Conservation (phyloP, 2,113 vertebrate species). For the Mus pahari region DNA sequence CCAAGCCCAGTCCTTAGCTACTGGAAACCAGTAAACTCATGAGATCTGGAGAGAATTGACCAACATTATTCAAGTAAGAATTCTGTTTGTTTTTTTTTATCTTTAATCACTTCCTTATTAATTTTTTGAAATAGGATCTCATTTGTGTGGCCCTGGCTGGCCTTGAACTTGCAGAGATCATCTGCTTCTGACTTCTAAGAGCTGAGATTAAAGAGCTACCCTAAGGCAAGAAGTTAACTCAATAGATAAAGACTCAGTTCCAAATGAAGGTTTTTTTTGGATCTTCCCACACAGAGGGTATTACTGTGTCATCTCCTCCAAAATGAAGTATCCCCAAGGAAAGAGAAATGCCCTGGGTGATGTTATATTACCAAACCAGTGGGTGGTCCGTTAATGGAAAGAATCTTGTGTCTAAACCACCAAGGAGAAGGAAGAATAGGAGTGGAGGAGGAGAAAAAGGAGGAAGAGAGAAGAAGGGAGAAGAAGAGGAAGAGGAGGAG, state of each 20-base stretch:
- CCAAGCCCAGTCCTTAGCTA: background rate
- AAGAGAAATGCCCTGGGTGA: background rate
- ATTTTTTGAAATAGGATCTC: background rate
- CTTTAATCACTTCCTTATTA: background rate
- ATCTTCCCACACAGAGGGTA: fast-evolving
- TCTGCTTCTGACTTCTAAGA: background rate
- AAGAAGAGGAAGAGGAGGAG: too few relatives aligned
- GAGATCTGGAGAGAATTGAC: background rate
- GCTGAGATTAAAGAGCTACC: background rate
- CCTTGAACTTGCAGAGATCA: background rate
- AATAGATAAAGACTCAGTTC: background rate
- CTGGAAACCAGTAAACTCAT: background rate
- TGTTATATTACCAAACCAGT: background rate
- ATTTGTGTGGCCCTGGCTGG: background rate
- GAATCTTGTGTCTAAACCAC: slow-evolving; percentile 8
- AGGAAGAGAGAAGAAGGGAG: too few relatives aligned
- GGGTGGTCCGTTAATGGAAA: background rate
- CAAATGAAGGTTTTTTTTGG: background rate
- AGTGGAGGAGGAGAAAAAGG: background rate
- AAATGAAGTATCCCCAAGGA: background rate
- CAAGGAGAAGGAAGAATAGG: background rate
- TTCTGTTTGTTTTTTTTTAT: background rate
- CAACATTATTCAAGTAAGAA: background rate
- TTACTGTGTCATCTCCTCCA: background rate
- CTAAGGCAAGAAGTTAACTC: background rate